Evolutionary conservation across 2,888 invertebrate species (phyloP).

Genomic region (Hyles lineata): DNA sequence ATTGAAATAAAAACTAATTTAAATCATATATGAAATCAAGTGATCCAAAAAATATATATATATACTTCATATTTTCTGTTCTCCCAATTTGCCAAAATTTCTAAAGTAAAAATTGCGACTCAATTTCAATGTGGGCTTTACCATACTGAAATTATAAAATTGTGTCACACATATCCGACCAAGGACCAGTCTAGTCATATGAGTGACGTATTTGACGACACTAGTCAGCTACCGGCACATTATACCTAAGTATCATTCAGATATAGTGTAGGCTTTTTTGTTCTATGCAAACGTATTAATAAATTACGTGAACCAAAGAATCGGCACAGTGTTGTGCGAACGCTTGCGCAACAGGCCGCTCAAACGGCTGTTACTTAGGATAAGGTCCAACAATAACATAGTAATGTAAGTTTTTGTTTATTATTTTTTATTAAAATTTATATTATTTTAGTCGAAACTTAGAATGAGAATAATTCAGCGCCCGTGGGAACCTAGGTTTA

Average conservation of each 20-base stretch:
- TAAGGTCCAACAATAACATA: slow-evolving; percentile 34
- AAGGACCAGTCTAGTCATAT: neutral
- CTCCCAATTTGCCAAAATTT: too few relatives aligned
- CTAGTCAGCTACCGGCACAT: neutral
- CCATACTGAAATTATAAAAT: too few relatives aligned
- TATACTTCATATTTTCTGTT: too few relatives aligned
- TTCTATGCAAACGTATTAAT: slow-evolving; percentile 72
- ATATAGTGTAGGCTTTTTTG: slow-evolving; percentile 42
- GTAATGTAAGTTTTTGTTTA: slow-evolving; percentile 46
- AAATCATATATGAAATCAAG: too few relatives aligned
- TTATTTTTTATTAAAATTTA: neutral
- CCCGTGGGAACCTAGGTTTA: too few relatives aligned
- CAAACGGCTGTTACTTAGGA: slow-evolving; percentile 46
- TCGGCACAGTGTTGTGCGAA: slow-evolving; percentile 77
- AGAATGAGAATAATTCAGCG: neutral
- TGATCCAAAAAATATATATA: too few relatives aligned
- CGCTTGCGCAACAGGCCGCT: slow-evolving; percentile 78
- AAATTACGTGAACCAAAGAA: slow-evolving; percentile 74
- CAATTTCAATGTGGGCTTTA: too few relatives aligned
- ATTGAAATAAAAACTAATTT: too few relatives aligned
- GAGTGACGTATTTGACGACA: neutral
- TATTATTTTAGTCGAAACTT: neutral
- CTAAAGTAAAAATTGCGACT: too few relatives aligned
- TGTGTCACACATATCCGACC: too few relatives aligned
- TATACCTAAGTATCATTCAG: slow-evolving; percentile 8